These are phyloP conservation scores for Eupristina koningsbergeri DNA, from an alignment of 1,140 invertebrate species.

Conservation along the genomic window DNA sequence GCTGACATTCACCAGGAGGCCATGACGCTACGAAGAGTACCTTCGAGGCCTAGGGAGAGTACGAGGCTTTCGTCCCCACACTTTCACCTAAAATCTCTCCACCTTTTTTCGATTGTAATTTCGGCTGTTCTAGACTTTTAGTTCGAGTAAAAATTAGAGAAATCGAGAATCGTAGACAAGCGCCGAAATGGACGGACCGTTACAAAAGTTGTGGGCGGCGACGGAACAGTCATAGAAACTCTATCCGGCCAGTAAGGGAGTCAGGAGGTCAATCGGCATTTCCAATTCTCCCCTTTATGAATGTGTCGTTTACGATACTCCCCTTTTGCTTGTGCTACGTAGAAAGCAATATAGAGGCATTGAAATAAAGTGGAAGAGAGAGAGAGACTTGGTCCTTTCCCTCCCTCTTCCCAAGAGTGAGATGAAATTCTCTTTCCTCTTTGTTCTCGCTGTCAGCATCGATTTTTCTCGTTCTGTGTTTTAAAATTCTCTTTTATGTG, in stretches of 20 bases:
- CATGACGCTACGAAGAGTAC: constrained; percentile 57
- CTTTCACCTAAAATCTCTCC: neutral
- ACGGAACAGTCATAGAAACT: constrained; percentile 73
- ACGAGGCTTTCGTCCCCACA: no score
- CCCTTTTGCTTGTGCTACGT: constrained; percentile 19
- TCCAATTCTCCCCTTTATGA: constrained; percentile 64
- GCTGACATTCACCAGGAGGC: constrained; percentile 70
- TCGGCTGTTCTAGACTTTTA: neutral
- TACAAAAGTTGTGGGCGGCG: constrained; percentile 68
- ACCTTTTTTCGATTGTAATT: neutral
- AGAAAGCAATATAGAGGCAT: neutral
- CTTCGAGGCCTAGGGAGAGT: neutral
- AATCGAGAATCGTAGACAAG: constrained; percentile 56
- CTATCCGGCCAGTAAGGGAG: constrained; percentile 62
- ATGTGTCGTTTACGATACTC: constrained; percentile 45
- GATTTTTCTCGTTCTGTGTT: neutral
- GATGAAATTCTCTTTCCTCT: neutral
- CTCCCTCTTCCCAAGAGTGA: neutral
- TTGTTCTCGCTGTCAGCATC: neutral
- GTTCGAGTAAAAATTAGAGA: neutral
- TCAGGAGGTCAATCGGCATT: constrained; percentile 70
- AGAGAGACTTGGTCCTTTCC: neutral
- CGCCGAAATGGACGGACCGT: constrained; percentile 40
- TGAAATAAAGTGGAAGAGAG: neutral
- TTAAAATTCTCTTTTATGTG: no score